Evolutionary conservation across 2,113 vertebrate species (phyloP).

Genomic region (Aix galericulata): DNA sequence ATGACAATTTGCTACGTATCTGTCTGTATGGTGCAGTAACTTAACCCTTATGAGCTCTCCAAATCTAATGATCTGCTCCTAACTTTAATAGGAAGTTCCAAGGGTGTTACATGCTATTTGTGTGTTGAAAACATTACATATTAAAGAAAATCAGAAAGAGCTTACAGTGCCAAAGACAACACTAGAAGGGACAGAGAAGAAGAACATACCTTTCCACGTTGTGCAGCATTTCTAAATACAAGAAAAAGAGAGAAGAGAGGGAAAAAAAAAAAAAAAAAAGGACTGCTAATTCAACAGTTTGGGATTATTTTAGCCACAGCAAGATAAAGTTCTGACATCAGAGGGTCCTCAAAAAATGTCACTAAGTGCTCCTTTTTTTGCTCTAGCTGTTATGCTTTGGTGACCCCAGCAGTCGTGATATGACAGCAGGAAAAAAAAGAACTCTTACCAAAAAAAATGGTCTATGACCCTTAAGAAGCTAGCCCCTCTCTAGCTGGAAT

Average conservation of each 20-base stretch:
- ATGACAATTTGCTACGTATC: not conserved
- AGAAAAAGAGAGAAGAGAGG: too few relatives aligned
- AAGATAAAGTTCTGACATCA: not conserved
- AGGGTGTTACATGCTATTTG: not conserved
- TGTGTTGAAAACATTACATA: not conserved
- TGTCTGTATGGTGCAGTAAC: not conserved
- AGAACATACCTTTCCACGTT: not conserved
- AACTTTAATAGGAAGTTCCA: not conserved
- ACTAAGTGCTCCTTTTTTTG: rapidly evolving
- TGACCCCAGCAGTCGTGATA: not conserved
- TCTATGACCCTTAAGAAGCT: not conserved
- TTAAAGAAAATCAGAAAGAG: not conserved
- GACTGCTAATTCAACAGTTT: not conserved
- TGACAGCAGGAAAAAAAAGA: not conserved
- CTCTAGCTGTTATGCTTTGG: not conserved
- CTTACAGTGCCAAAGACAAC: not conserved
- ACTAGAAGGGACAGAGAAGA: not conserved
- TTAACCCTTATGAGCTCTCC: not conserved
- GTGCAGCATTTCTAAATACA: not conserved
- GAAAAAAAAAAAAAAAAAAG: not conserved
- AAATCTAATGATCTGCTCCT: not conserved
- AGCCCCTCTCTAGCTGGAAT: not conserved
- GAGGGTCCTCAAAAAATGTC: not conserved
- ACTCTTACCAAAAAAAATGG: not conserved
- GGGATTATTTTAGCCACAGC: not conserved